phyloP scores from a whole-genome alignment of 2,113 vertebrate species.

The Helogale parvula region DNA sequence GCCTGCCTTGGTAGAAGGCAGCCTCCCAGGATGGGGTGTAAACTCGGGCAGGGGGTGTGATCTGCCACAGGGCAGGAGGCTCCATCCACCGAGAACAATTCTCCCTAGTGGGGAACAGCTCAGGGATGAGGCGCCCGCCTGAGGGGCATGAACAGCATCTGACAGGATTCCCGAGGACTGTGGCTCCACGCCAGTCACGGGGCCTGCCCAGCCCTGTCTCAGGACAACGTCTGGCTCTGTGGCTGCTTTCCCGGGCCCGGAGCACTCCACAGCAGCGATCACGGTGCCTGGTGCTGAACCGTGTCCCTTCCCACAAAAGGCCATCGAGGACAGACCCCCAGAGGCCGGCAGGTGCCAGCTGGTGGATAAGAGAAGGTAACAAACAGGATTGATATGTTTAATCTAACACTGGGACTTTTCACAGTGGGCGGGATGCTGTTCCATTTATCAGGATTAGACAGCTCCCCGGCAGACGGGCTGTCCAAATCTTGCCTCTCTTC shows the following conservation, averaged over 20 bases:
- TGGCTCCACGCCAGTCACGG: rapidly evolving
- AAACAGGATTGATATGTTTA: slow-evolving; percentile 70
- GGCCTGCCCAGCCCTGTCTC: background rate
- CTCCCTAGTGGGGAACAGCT: background rate
- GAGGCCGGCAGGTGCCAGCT: background rate
- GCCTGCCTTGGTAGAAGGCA: background rate
- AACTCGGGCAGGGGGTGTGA: background rate
- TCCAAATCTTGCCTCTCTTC: background rate
- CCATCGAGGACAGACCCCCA: background rate
- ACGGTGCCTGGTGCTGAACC: background rate
- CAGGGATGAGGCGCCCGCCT: rapidly evolving
- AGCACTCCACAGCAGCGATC: rapidly evolving
- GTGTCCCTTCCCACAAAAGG: background rate
- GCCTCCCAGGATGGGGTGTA: rapidly evolving
- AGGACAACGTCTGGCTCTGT: rapidly evolving
- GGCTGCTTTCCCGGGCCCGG: rapidly evolving
- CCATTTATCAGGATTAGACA: slow-evolving; percentile 55
- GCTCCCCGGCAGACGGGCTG: background rate
- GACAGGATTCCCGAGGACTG: background rate
- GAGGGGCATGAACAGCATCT: rapidly evolving
- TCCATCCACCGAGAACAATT: background rate
- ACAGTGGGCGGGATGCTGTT: background rate
- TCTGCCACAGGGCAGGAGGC: background rate
- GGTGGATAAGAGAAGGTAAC: background rate
- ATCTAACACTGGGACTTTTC: background rate